phyloP scores from a whole-genome alignment of 1,140 invertebrate genomes.

The Drosophila tristis region DNA sequence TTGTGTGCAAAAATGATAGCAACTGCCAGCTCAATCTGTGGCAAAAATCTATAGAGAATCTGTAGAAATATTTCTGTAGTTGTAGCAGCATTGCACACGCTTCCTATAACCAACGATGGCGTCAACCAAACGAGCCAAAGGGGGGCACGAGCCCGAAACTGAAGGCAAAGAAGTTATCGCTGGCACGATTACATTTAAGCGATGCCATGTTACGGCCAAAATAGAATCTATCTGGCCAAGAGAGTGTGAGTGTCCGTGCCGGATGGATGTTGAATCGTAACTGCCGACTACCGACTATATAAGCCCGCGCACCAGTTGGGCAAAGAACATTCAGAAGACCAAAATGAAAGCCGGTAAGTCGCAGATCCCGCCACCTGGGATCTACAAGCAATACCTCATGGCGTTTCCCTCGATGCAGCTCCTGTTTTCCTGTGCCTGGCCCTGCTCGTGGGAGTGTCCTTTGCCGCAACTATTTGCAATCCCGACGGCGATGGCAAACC shows the following conservation, averaged over 20 bases:
- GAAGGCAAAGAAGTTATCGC: slow-evolving; percentile 10
- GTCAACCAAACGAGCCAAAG: slow-evolving; percentile 10
- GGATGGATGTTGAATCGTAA: no score
- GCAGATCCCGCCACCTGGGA: neutral
- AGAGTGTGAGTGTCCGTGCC: neutral
- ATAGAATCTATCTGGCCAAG: slow-evolving; percentile 51
- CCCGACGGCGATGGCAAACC: slow-evolving; percentile 31
- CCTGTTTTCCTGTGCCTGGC: slow-evolving; percentile 38
- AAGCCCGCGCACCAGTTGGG: slow-evolving; percentile 16
- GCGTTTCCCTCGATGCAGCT: slow-evolving; percentile 14
- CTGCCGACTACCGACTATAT: no score
- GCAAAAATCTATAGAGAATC: no score
- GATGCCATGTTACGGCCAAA: slow-evolving; percentile 47
- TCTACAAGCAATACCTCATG: neutral
- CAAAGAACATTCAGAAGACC: slow-evolving; percentile 37
- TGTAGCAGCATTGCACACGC: slow-evolving; percentile 4
- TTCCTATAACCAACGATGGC: slow-evolving; percentile 21
- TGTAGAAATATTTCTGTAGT: no score
- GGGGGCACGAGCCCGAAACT: neutral
- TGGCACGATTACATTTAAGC: slow-evolving; percentile 43
- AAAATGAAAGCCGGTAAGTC: slow-evolving; percentile 63
- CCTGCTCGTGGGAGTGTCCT: neutral
- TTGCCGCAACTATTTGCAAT: slow-evolving; percentile 22
- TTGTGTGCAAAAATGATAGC: no score
- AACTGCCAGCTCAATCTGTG: neutral